Evolutionary conservation across 1,140 invertebrate genomes (phyloP).

Genomic region (Temnothorax curvispinosus): DNA sequence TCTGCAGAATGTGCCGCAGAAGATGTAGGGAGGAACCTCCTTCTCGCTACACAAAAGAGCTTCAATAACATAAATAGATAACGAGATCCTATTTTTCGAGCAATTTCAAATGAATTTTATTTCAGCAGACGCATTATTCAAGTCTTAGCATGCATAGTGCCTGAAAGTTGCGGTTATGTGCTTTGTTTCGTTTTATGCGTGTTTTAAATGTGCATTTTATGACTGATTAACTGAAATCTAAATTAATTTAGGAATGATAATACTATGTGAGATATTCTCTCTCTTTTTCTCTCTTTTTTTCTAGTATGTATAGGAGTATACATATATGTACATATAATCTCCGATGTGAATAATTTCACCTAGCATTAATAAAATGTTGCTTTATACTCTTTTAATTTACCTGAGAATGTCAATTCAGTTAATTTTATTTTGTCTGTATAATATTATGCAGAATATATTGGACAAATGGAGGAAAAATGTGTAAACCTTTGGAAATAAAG

Average conservation of each 20-base stretch:
- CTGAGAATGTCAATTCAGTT: constrained; percentile 15
- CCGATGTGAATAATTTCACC: neutral
- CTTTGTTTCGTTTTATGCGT: neutral
- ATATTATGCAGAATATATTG: neutral
- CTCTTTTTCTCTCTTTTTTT: neutral
- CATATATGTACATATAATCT: neutral
- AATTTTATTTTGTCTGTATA: neutral
- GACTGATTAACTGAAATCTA: neutral
- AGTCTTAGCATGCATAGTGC: neutral
- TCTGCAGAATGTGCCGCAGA: constrained; percentile 14
- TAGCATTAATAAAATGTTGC: constrained; percentile 16
- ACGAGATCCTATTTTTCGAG: constrained; percentile 20
- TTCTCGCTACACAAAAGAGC: constrained; percentile 17
- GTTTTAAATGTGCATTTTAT: neutral
- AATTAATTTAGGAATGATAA: constrained; percentile 4
- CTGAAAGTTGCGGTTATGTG: neutral
- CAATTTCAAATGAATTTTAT: constrained; percentile 43
- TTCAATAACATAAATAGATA: constrained; percentile 48
- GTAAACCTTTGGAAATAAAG: neutral
- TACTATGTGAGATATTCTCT: neutral
- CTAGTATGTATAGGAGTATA: neutral
- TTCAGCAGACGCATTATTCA: neutral
- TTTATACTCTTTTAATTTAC: neutral
- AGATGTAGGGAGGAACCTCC: neutral
- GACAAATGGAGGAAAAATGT: neutral